These are phyloP conservation scores for Polia nebulosa DNA, from an alignment of 2,888 invertebrate genomes.

Conservation along the genomic window DNA sequence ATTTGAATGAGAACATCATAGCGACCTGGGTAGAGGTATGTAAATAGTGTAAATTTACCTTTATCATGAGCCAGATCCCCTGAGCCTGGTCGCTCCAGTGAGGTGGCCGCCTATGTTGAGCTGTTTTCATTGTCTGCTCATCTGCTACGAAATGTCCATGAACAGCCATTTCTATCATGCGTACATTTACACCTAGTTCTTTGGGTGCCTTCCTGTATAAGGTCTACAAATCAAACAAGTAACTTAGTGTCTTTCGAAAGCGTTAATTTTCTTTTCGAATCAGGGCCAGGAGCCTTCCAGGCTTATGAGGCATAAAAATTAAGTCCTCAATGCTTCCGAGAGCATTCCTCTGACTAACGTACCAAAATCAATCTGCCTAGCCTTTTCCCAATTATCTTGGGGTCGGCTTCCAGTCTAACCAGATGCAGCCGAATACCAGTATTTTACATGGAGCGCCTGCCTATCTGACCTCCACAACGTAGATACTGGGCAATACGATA, in stretches of 20 bases:
- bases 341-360: neutral
- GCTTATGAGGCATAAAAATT: neutral
- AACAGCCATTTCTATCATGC: slow-evolving; percentile 91
- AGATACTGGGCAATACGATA: too few species aligned
- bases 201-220: slow-evolving; percentile 82
- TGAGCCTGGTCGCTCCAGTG: slow-evolving; percentile 62
- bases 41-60: slow-evolving; percentile 67
- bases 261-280: neutral
- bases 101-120: slow-evolving; percentile 83
- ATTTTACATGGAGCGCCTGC: too few species aligned
- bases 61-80: slow-evolving; percentile 70
- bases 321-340: neutral
- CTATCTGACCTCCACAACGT: too few species aligned
- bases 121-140: slow-evolving; percentile 86
- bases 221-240: slow-evolving; percentile 67
- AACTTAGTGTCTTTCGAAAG: neutral
- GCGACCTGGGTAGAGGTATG: neutral
- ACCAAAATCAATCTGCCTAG: too few species aligned
- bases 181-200: slow-evolving; percentile 85
- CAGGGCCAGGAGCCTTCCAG: neutral
- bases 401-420: too few species aligned
- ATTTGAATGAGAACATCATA: neutral
- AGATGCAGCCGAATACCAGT: too few species aligned
- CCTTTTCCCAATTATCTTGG: too few species aligned
- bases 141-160: slow-evolving; percentile 92